phyloP scores from a whole-genome alignment of 2,888 invertebrate species.

The Peribatodes rhomboidaria region DNA sequence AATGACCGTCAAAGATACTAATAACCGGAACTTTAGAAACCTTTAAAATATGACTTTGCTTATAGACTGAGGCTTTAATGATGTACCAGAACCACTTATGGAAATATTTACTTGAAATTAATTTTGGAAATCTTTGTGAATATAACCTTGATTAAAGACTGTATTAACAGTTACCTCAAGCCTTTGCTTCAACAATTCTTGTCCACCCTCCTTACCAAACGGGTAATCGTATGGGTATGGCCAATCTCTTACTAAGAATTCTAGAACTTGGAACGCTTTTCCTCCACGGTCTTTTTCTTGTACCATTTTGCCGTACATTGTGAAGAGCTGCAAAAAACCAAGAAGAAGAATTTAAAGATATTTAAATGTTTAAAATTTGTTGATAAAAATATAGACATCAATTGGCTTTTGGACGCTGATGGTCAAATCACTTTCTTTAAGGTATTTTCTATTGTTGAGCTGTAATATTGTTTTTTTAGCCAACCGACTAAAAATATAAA shows the following conservation, averaged over 20 bases:
- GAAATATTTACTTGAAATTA: too few relatives aligned
- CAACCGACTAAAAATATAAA: not conserved
- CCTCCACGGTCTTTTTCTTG: conserved; percentile 88
- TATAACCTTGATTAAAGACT: not conserved
- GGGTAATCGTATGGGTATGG: conserved; percentile 96
- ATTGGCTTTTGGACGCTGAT: too few relatives aligned
- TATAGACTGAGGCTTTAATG: too few relatives aligned
- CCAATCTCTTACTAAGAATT: conserved; percentile 97
- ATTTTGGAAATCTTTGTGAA: too few relatives aligned
- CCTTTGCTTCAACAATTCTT: conserved; percentile 92
- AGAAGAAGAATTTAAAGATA: not conserved
- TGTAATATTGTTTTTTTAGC: not conserved
- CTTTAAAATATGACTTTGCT: too few relatives aligned
- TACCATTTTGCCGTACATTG: conserved; percentile 95
- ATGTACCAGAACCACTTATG: too few relatives aligned
- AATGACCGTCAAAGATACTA: not conserved
- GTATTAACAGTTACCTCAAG: conserved; percentile 86
- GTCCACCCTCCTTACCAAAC: conserved; percentile 95
- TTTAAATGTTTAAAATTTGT: not conserved
- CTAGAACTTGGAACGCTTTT: conserved; percentile 94
- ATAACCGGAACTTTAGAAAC: too few relatives aligned
- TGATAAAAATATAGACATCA: too few relatives aligned
- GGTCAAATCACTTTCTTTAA: too few relatives aligned
- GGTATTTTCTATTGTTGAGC: not conserved
- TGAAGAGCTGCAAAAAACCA: conserved; percentile 84